A percentile compares a stretch with the other conserved stretches of the same genome.
These are phyloP conservation scores for Rhogogaster chlorosoma DNA, from an alignment of 2,888 invertebrate genomes.

Conservation along the genomic window DNA sequence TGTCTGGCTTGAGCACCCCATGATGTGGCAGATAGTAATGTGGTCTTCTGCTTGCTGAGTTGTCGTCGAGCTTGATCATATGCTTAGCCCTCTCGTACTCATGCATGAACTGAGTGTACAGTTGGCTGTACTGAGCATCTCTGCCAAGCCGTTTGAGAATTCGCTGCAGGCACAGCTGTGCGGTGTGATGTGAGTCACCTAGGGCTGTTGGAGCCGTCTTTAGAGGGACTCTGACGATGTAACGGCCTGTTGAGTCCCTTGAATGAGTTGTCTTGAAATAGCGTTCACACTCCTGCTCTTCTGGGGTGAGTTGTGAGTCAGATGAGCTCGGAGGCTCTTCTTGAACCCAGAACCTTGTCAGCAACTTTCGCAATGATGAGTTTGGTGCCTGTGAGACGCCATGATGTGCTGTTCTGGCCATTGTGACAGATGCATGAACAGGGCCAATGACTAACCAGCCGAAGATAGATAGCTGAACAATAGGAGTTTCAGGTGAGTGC, in stretches of 20 bases:
- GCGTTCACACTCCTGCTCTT: conserved; percentile 52
- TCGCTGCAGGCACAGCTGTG: neutral
- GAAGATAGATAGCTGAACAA: conserved; percentile 42
- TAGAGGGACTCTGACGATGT: conserved; percentile 51
- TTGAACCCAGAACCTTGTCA: conserved; percentile 53
- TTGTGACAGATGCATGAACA: neutral
- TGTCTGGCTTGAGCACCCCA: conserved; percentile 44
- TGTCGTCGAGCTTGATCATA: conserved; percentile 28
- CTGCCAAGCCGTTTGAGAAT: neutral
- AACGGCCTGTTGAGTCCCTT: conserved; percentile 49
- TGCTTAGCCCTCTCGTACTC: conserved; percentile 20
- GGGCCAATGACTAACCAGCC: conserved; percentile 33
- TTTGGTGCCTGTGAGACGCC: neutral
- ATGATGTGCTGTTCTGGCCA: conserved; percentile 8
- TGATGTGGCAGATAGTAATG: conserved; percentile 46
- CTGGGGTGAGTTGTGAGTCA: conserved; percentile 2
- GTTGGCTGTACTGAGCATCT: neutral
- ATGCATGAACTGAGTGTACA: conserved; percentile 10
- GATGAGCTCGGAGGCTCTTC: conserved; percentile 36
- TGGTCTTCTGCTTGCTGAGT: neutral
- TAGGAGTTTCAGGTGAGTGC: conserved; percentile 24
- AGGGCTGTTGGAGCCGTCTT: neutral
- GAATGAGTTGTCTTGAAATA: conserved; percentile 51
- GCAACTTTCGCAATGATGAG: conserved; percentile 40
- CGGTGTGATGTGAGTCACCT: neutral